Conservation (phyloP, 2,888 invertebrate genomes). For the Teleiodes luculella region DNA sequence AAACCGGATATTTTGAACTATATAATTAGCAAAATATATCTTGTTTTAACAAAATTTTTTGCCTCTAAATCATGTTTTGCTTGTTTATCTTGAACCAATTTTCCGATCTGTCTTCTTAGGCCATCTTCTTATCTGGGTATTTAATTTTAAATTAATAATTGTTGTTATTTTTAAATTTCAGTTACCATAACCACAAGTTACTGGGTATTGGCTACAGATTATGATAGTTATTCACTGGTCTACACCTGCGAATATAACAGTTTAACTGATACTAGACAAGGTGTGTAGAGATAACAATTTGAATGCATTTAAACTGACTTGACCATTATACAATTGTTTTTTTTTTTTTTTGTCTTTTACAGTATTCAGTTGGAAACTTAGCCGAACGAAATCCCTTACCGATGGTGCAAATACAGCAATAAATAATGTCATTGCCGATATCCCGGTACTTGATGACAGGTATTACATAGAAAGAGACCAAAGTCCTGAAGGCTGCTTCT, state of each 20-base stretch:
- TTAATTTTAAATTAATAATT: not conserved
- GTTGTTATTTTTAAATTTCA: conserved; percentile 31
- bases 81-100: too few relatives aligned
- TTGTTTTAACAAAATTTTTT: too few relatives aligned
- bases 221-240: conserved; percentile 78
- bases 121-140: not conserved
- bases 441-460: conserved; percentile 37
- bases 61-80: too few relatives aligned
- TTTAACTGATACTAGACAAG: conserved; percentile 37
- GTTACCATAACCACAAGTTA: conserved; percentile 52
- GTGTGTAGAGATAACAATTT: too few relatives aligned
- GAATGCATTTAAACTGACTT: not conserved
- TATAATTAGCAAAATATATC: too few relatives aligned
- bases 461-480: conserved; percentile 40
- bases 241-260: conserved; percentile 77
- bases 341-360: not conserved
- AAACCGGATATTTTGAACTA: too few relatives aligned
- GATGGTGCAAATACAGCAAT: conserved; percentile 28
- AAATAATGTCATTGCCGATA: conserved; percentile 34
- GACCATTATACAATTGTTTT: not conserved
- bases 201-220: conserved; percentile 83
- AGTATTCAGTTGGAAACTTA: conserved; percentile 50
- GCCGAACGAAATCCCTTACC: conserved; percentile 37
- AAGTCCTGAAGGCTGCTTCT: conserved; percentile 51
- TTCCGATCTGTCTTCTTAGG: not conserved